These are phyloP conservation scores for Scelioninae gen. 1 DNA, from an alignment of 2,888 invertebrate species.

Conservation along the genomic window DNA sequence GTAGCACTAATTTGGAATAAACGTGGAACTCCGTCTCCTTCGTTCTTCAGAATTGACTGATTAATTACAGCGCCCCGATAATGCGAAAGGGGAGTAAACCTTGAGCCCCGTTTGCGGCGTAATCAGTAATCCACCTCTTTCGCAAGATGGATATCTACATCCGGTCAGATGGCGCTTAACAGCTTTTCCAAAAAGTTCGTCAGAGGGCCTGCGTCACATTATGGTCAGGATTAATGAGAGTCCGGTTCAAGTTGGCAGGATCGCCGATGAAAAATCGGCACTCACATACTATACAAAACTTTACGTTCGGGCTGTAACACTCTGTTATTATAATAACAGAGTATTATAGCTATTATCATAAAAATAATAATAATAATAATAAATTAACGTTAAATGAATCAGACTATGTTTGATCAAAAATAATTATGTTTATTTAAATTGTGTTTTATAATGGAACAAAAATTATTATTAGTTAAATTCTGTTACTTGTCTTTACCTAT, in stretches of 20 bases:
- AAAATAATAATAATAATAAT: no score
- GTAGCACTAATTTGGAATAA: constrained; percentile 25
- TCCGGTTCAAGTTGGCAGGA: constrained; percentile 25
- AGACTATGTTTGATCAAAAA: no score
- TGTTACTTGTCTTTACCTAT: no score
- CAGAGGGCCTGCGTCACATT: constrained; percentile 67
- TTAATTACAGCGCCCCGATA: constrained; percentile 65
- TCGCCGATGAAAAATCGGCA: constrained; percentile 80
- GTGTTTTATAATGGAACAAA: no score
- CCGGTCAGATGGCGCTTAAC: constrained; percentile 79
- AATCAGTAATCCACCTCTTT: constrained; percentile 67
- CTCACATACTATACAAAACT: constrained; percentile 74
- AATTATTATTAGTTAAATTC: no score
- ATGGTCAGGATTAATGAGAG: constrained; percentile 63
- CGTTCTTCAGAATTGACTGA: constrained; percentile 54
- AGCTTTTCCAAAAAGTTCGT: constrained; percentile 75
- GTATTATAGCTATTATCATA: constrained; percentile 74
- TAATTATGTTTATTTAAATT: no score
- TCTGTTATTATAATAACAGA: constrained; percentile 82
- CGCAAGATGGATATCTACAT: constrained; percentile 74
- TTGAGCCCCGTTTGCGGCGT: constrained; percentile 48
- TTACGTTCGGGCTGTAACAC: constrained; percentile 76
- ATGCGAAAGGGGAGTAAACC: constrained; percentile 51
- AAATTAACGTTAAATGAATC: no score
- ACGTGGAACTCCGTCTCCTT: constrained; percentile 6